phyloP scores from a whole-genome alignment of 64 coral and sea anemone species.

The Dendronephthya gigantea region DNA sequence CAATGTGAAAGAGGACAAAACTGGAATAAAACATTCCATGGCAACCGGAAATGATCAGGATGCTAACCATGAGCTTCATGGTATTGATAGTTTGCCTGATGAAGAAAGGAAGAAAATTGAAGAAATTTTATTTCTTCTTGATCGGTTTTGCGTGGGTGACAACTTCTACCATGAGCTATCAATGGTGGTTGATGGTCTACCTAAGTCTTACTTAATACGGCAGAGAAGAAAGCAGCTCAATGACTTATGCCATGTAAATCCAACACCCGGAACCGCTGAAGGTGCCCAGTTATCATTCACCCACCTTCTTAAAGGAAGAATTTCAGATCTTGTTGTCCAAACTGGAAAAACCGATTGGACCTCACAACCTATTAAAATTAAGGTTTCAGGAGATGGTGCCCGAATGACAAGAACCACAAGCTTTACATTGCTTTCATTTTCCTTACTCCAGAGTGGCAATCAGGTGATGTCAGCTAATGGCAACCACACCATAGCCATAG shows the following conservation, averaged over 20 bases:
- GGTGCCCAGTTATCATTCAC: neutral
- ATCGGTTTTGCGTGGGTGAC: no score
- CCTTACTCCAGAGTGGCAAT: neutral
- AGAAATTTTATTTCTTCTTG: slow-evolving; percentile 18
- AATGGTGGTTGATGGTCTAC: slow-evolving; percentile 19
- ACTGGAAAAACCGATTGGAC: neutral
- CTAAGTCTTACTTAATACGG: slow-evolving; percentile 28
- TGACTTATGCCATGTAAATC: neutral
- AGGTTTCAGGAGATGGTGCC: slow-evolving; percentile 7
- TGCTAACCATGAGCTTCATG: neutral
- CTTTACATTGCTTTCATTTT: neutral
- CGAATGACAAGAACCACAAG: neutral
- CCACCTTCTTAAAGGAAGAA: neutral
- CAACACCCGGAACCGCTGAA: neutral
- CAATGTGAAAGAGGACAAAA: slow-evolving; percentile 6
- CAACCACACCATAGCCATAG: slow-evolving; percentile 10
- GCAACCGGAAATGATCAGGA: neutral
- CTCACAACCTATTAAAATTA: neutral
- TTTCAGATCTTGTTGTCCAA: neutral
- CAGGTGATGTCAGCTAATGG: neutral
- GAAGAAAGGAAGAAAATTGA: slow-evolving; percentile 14
- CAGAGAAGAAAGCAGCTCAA: slow-evolving; percentile 5
- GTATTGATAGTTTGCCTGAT: neutral
- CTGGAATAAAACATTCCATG: neutral
- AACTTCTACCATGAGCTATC: no score